Conservation (phyloP, 2,113 vertebrate species). For the Cephalopholis sonnerati region DNA sequence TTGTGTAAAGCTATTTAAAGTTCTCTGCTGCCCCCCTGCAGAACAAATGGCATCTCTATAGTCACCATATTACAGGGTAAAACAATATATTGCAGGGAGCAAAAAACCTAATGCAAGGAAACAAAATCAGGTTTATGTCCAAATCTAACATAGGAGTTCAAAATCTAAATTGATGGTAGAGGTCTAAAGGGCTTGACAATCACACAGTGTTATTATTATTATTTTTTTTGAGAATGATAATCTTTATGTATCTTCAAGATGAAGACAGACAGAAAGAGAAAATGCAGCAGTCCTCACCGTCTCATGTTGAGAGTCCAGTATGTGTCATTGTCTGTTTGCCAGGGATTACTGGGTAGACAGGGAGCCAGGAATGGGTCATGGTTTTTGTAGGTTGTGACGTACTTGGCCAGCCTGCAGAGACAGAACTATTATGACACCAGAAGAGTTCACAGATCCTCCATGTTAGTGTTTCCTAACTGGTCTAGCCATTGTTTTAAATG, state of each 20-base stretch:
- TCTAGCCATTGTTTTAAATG: background rate
- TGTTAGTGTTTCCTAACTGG: background rate
- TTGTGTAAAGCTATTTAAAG: too few relatives aligned
- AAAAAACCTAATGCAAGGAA: too few relatives aligned
- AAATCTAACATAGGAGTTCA: too few relatives aligned
- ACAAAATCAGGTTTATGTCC: too few relatives aligned
- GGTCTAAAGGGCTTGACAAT: too few relatives aligned
- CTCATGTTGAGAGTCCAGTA: constrained; percentile 95
- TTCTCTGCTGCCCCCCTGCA: too few relatives aligned
- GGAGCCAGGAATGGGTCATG: constrained; percentile 93
- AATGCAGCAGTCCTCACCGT: constrained; percentile 80
- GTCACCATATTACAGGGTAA: too few relatives aligned
- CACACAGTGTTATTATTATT: background rate
- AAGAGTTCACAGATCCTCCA: background rate
- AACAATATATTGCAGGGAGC: too few relatives aligned
- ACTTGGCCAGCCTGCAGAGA: constrained; percentile 90
- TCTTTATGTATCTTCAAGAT: background rate
- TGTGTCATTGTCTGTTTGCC: constrained; percentile 90
- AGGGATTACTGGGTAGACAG: constrained; percentile 95
- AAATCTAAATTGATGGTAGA: too few relatives aligned
- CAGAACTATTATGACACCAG: background rate
- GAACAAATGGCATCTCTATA: too few relatives aligned
- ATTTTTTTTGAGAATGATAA: background rate
- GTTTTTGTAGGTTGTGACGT: constrained; percentile 90
- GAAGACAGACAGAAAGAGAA: background rate